Evolutionary conservation across 2,888 invertebrate genomes (phyloP).

Genomic region (Adineta ricciae): DNA sequence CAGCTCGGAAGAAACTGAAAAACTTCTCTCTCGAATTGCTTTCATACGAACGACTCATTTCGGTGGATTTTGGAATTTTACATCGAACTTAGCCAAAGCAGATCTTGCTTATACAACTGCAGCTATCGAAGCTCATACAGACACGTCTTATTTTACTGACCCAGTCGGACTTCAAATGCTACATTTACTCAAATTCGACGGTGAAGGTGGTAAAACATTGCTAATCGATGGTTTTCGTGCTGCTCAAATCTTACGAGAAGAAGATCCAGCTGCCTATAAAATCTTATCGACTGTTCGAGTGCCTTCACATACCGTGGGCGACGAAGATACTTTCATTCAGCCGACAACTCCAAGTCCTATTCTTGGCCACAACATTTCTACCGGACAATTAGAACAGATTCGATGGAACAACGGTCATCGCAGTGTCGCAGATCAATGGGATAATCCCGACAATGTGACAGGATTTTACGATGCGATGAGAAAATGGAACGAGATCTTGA

Average conservation of each 20-base stretch:
- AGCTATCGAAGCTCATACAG: conserved; percentile 64
- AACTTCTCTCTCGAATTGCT: conserved; percentile 55
- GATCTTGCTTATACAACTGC: conserved; percentile 66
- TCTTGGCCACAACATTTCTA: conserved; percentile 42
- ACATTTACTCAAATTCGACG: conserved; percentile 56
- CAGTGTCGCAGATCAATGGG: too few relatives aligned
- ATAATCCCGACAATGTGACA: conserved; percentile 52
- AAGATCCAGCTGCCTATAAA: conserved; percentile 56
- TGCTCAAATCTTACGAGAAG: conserved; percentile 55
- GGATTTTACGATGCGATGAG: conserved; percentile 55
- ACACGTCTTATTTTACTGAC: conserved; percentile 67
- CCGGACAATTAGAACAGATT: conserved; percentile 56
- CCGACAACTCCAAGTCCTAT: conserved; percentile 32
- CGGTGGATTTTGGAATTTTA: conserved; percentile 65
- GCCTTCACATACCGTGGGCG: too few relatives aligned
- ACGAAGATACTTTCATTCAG: conserved; percentile 46
- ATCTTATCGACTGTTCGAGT: conserved; percentile 56
- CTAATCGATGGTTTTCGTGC: conserved; percentile 66
- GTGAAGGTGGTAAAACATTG: conserved; percentile 63
- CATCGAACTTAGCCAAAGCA: conserved; percentile 55
- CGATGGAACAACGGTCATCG: conserved; percentile 68
- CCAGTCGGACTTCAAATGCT: conserved; percentile 63
- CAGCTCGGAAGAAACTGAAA: conserved; percentile 52
- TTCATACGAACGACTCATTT: conserved; percentile 63
- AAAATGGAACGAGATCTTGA: conserved; percentile 37